Conservation (phyloP, 1,140 invertebrate species). For the Drosophila yakuba region DNA sequence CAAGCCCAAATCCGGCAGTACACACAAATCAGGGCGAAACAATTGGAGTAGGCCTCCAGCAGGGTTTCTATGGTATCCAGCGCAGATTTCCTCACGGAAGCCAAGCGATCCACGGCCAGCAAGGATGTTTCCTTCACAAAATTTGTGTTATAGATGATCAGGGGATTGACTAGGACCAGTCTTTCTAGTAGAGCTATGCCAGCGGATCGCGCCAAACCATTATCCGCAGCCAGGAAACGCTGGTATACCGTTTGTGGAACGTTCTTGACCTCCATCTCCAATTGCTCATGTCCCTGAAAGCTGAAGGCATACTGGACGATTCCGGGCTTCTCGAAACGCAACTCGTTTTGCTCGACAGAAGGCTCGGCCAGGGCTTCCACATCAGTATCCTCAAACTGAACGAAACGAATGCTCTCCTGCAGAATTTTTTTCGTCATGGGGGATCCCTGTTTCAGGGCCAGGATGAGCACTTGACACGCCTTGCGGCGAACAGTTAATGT, state of each 20-base stretch:
- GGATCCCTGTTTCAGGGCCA: constrained; percentile 66
- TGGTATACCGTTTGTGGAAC: constrained; percentile 65
- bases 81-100: constrained; percentile 68
- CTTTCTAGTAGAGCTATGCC: constrained; percentile 75
- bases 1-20: constrained; percentile 76
- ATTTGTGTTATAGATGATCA: constrained; percentile 79
- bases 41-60: constrained; percentile 64
- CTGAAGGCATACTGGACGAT: constrained; percentile 55
- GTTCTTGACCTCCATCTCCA: constrained; percentile 57
- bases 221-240: constrained; percentile 57
- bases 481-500: constrained; percentile 76
- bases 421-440: constrained; percentile 72
- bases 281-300: constrained; percentile 65
- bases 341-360: constrained; percentile 45
- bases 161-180: constrained; percentile 64
- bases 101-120: constrained; percentile 60
- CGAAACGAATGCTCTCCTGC: constrained; percentile 63
- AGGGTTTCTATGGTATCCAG: constrained; percentile 66
- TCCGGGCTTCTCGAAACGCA: constrained; percentile 59
- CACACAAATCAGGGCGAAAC: constrained; percentile 68
- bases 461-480: constrained; percentile 68
- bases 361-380: constrained; percentile 37
- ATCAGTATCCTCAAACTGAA: constrained; percentile 57
- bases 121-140: constrained; percentile 61
- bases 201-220: constrained; percentile 60